phyloP scores from a whole-genome alignment of 1,140 invertebrate genomes.

The Hycleus phaleratus region DNA sequence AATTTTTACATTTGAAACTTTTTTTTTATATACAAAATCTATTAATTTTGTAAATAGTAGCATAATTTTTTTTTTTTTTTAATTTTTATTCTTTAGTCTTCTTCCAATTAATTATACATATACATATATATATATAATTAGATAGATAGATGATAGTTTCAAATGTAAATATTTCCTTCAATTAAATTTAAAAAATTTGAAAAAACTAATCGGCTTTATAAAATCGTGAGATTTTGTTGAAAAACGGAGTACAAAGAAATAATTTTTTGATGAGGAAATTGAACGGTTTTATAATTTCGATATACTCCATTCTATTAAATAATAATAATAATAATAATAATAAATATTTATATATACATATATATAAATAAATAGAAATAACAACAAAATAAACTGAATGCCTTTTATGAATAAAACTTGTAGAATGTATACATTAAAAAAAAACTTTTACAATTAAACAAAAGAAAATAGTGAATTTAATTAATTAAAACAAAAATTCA shows the following conservation, averaged over 20 bases:
- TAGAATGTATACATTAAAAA: conserved; percentile 35
- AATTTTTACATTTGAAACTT: no score
- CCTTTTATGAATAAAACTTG: conserved; percentile 40
- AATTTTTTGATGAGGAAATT: background rate
- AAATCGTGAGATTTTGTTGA: conserved; percentile 20
- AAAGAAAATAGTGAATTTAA: conserved; percentile 36
- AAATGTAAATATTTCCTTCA: conserved; percentile 14
- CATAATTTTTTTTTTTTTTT: background rate
- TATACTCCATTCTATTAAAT: conserved; percentile 20
- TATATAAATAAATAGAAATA: conserved; percentile 28
- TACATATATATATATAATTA: conserved; percentile 22
- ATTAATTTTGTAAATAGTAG: no score
- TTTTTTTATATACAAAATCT: no score
- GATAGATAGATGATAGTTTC: conserved; percentile 5
- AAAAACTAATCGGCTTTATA: conserved; percentile 22
- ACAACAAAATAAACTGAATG: conserved; percentile 40
- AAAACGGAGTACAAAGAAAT: conserved; percentile 27
- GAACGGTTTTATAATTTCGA: conserved; percentile 31
- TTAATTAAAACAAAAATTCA: conserved; percentile 21
- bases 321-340: conserved; percentile 16
- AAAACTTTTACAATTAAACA: conserved; percentile 40
- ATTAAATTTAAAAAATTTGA: background rate
- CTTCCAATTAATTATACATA: conserved; percentile 7
- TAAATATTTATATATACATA: conserved; percentile 38
- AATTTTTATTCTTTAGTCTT: conserved; percentile 16